phyloP scores from a whole-genome alignment of 2,888 invertebrate genomes.

The Chrysodeixis includens region DNA sequence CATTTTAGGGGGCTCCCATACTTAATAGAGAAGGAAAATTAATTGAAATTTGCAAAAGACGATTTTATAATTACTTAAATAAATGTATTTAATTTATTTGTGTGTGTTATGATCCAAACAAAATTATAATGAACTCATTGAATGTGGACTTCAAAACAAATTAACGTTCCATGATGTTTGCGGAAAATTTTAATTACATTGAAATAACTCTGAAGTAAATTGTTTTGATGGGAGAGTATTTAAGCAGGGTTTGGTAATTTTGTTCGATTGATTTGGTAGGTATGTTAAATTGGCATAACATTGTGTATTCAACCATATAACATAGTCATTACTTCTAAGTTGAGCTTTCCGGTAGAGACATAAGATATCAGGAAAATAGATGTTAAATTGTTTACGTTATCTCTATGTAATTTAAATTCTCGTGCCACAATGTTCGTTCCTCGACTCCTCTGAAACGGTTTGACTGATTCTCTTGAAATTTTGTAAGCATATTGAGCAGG shows the following conservation, averaged over 20 bases:
- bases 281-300: background rate
- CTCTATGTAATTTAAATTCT: no score
- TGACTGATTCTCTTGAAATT: no score
- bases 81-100: background rate
- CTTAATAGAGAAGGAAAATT: background rate
- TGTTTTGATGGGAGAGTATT: slow-evolving; percentile 17
- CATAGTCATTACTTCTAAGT: background rate
- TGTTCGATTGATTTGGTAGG: background rate
- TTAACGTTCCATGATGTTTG: slow-evolving; percentile 53
- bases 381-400: no score
- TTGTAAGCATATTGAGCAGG: no score
- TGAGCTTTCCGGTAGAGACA: background rate
- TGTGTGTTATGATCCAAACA: background rate
- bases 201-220: slow-evolving; percentile 16
- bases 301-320: background rate
- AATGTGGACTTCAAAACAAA: slow-evolving; percentile 47
- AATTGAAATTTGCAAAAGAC: background rate
- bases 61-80: background rate
- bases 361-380: no score
- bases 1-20: background rate
- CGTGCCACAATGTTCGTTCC: no score
- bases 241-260: background rate
- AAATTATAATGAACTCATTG: background rate
- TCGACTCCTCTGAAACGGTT: no score
- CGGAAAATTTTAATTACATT: slow-evolving; percentile 55